Conservation (phyloP, 2,888 invertebrate species). For the Hermaeophaga mercurialis region DNA sequence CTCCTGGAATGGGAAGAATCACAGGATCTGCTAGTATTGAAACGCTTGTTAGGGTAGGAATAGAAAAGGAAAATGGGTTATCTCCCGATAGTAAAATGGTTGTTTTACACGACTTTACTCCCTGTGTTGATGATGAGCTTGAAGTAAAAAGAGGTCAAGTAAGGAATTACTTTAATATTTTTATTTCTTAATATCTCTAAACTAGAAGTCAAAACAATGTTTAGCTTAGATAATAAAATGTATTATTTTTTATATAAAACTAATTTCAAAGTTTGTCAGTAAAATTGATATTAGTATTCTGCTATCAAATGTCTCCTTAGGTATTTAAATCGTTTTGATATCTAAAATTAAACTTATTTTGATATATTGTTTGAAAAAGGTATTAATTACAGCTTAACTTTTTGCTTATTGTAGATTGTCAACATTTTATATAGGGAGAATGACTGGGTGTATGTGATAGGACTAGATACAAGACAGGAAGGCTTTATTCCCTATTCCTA, state of each 20-base stretch:
- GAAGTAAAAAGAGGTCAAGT: constrained; percentile 86
- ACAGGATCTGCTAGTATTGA: constrained; percentile 95
- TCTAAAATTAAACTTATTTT: no score
- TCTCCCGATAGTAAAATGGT: constrained; percentile 95
- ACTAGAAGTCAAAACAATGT: neutral
- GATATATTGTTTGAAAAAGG: no score
- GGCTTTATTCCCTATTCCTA: constrained; percentile 96
- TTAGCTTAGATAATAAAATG: no score
- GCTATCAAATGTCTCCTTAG: no score
- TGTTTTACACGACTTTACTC: constrained; percentile 91
- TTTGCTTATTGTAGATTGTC: no score
- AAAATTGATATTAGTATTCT: no score
- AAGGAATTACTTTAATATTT: no score
- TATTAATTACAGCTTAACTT: no score
- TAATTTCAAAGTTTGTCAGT: no score
- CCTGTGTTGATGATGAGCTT: constrained; percentile 93
- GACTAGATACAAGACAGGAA: constrained; percentile 85
- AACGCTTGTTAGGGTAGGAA: constrained; percentile 85
- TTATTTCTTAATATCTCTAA: no score
- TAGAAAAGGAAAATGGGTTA: constrained; percentile 90
- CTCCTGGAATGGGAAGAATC: constrained; percentile 88
- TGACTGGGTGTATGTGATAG: constrained; percentile 96
- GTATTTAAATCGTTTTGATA: no score
- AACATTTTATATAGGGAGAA: constrained; percentile 93
- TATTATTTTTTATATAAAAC: no score